Evolutionary conservation across 1,140 invertebrate genomes (phyloP), one percentile per base, ranked within the genome.

Genomic region (Goniozus legneri): DNA sequence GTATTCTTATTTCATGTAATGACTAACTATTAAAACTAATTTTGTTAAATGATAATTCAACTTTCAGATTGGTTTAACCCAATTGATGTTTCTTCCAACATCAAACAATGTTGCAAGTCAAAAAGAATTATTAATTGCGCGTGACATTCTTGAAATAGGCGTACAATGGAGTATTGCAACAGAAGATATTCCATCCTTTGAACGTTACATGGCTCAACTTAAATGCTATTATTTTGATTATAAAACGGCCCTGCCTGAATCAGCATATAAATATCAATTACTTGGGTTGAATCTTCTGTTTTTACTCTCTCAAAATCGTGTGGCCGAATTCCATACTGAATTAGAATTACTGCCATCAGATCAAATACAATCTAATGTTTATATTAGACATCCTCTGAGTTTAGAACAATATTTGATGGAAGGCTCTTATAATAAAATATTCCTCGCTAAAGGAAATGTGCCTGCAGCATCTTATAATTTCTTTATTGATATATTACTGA

Each of bases 391-490:
- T 71, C 95, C 97, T 0, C 80, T 99, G 1, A 92, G 91, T 22
- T 80, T 99, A 54, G 97, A 99, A 65, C 97, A 99, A 67, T 98
- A 95, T 76, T 80, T 99, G 32, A 99, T 99, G 95, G 97, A 99
- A 77, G 97, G 97, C 20, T 95, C 92, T 47, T 99, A 98, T 66
- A 98, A 98, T 71, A 99, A 99, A 82, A 89, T 92, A 44, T 92
- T 92, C 65, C 71, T 91, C 32, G 88, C 88, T 3, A 86, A 95
- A 79, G 91, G 86, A 32, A 95, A 95, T 77, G 94, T 98, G n/a
- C 97, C 97, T 36, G 91, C 95, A 8, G 88, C 90, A 47, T 91
- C 88, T 43, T 99, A 98, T 71, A 95, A 90, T 47, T 91, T 95
- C 58, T 99, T 99, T 69, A 98, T 99, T 78, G 93, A 98, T 62